Percentiles rank a stretch among this genome's conserved stretches.
Conservation (phyloP, 1,140 invertebrate species). For the Drosophila nannoptera region DNA sequence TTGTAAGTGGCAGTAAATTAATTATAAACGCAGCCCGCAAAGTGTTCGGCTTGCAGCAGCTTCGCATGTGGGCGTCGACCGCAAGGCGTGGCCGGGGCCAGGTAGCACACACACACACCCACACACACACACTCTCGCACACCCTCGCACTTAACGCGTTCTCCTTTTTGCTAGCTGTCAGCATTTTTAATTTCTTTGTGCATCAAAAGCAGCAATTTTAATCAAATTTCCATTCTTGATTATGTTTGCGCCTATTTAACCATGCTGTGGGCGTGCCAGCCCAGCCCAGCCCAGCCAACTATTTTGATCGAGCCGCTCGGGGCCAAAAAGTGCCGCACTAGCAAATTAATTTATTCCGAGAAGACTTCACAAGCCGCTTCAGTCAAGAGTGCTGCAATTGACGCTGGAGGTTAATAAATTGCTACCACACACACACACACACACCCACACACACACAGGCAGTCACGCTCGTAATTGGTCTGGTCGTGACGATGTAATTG, state of each 20-base stretch:
- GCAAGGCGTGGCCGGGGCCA: conserved; percentile 7
- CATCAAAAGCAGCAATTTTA: conserved; percentile 68
- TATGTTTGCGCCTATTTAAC: conserved; percentile 28
- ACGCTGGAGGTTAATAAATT: conserved; percentile 10
- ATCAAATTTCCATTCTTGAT: conserved; percentile 57
- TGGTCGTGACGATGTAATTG: too few relatives aligned
- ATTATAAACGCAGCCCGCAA: conserved; percentile 70
- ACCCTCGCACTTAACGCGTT: conserved; percentile 4
- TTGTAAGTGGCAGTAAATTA: conserved; percentile 76
- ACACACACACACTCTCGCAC: background rate
- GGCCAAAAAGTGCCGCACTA: conserved; percentile 23
- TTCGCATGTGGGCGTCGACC: conserved; percentile 53
- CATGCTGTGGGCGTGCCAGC: background rate
- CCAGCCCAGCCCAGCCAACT: background rate
- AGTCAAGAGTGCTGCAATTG: conserved; percentile 4
- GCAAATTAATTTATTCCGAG: conserved; percentile 26
- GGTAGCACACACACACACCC: background rate
- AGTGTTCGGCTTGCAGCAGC: conserved; percentile 67
- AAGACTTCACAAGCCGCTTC: conserved; percentile 14
- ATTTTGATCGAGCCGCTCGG: conserved; percentile 13
- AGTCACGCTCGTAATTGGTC: background rate
- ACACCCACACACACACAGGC: background rate
- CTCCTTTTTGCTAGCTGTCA: conserved; percentile 29
- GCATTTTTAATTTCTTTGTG: conserved; percentile 54
- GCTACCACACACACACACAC: conserved; percentile 1